phyloP scores from a whole-genome alignment of 2,797 vertebrate species.

The Iguana delicatissima region DNA sequence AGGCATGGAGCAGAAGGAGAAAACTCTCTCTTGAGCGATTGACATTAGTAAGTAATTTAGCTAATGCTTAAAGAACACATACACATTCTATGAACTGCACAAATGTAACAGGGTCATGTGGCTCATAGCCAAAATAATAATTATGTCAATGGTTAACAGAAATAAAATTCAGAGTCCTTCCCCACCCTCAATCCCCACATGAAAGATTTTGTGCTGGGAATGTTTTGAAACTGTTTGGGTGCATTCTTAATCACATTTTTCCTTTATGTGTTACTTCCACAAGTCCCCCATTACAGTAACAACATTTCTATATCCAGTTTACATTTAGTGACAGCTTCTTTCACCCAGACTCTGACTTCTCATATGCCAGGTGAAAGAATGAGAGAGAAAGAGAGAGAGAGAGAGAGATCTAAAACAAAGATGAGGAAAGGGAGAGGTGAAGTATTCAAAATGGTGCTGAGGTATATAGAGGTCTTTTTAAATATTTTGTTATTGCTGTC shows the following conservation, averaged over 20 bases:
- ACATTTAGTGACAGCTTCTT: not conserved
- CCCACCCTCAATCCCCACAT: not conserved
- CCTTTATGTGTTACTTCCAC: not conserved
- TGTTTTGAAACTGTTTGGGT: not conserved
- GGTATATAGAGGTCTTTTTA: not conserved
- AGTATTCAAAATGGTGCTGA: not conserved
- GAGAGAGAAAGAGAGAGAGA: not conserved
- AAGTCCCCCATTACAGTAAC: not conserved
- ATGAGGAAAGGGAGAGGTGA: not conserved
- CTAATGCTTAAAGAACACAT: slow-evolving; percentile 45
- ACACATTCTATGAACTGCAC: slow-evolving; percentile 44
- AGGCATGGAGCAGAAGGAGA: not conserved
- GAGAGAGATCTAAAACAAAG: not conserved
- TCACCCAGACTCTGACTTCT: not conserved
- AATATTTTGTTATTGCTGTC: not conserved
- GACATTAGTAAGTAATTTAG: not conserved
- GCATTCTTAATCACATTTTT: not conserved
- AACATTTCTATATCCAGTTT: not conserved
- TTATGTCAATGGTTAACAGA: slow-evolving; percentile 36
- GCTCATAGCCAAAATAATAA: slow-evolving; percentile 56
- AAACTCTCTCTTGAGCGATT: slow-evolving; percentile 33
- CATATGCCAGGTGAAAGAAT: not conserved
- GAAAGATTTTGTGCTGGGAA: not conserved
- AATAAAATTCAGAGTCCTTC: not conserved
- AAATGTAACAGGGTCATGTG: slow-evolving; percentile 55